Evolutionary conservation across 2,888 invertebrate species (phyloP).

Genomic region (Trisateles emortualis): DNA sequence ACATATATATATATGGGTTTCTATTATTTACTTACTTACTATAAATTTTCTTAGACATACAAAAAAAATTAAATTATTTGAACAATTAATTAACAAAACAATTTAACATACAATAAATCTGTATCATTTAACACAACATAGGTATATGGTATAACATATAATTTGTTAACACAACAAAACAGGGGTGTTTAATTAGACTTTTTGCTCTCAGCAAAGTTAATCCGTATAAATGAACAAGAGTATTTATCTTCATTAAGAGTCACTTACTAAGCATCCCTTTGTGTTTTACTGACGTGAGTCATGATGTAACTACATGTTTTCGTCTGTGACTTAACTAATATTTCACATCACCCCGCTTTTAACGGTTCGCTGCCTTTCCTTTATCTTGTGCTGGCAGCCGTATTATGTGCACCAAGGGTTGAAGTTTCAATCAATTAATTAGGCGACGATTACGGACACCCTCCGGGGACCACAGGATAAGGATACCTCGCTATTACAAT

Average conservation of each 20-base stretch:
- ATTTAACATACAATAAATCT: conserved; percentile 6
- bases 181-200: conserved; percentile 69
- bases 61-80: neutral
- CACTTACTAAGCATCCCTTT: conserved; percentile 83
- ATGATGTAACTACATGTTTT: conserved; percentile 80
- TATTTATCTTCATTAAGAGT: conserved; percentile 86
- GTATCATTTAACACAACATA: conserved; percentile 19
- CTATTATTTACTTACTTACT: no score
- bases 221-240: conserved; percentile 80
- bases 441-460: conserved; percentile 76
- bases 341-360: conserved; percentile 82
- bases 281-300: conserved; percentile 79
- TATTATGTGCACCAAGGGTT: conserved; percentile 81
- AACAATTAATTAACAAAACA: neutral
- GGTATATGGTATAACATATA: conserved; percentile 34
- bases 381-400: conserved; percentile 81
- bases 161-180: conserved; percentile 56
- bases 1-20: no score
- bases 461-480: conserved; percentile 68
- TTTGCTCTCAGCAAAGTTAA: conserved; percentile 77
- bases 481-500: conserved; percentile 71
- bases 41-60: neutral
- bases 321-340: conserved; percentile 82
- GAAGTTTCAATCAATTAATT: conserved; percentile 86
- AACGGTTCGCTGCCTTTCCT: conserved; percentile 79